These are phyloP conservation scores for Hypsibius dujardini DNA, from an alignment of 1,140 invertebrate species.

Conservation along the genomic window DNA sequence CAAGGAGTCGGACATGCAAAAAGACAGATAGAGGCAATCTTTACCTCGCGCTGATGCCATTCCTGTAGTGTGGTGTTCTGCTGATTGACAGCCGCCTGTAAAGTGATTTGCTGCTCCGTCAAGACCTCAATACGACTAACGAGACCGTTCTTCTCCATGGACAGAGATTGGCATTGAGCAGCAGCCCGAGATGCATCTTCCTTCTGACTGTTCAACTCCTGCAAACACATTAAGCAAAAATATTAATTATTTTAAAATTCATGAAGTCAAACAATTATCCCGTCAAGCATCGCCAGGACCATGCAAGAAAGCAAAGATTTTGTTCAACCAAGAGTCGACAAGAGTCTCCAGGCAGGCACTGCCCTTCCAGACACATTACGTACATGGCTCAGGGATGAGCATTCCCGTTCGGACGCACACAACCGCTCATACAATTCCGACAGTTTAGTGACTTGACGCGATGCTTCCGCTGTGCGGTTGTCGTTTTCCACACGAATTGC, in stretches of 20 bases:
- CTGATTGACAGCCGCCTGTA: neutral
- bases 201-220: neutral
- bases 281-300: neutral
- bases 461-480: neutral
- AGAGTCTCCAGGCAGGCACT: neutral
- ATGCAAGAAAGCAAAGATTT: neutral
- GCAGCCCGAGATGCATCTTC: too few relatives aligned
- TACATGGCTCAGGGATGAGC: neutral
- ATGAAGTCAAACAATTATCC: neutral
- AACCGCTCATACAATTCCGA: neutral
- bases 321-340: neutral
- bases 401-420: constrained; percentile 1
- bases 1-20: too few relatives aligned
- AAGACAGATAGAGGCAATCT: neutral
- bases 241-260: neutral
- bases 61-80: neutral
- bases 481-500: neutral
- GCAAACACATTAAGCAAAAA: neutral
- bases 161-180: too few relatives aligned
- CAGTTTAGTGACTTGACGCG: neutral
- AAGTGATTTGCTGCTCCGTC: neutral
- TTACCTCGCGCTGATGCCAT: neutral
- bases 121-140: neutral
- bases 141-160: too few relatives aligned
- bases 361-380: too few relatives aligned